A percentile compares a stretch with the other conserved stretches of the same genome.
Evolutionary conservation across 2,797 vertebrate genomes (phyloP).

Genomic region (Oreonectes daqikongensis): DNA sequence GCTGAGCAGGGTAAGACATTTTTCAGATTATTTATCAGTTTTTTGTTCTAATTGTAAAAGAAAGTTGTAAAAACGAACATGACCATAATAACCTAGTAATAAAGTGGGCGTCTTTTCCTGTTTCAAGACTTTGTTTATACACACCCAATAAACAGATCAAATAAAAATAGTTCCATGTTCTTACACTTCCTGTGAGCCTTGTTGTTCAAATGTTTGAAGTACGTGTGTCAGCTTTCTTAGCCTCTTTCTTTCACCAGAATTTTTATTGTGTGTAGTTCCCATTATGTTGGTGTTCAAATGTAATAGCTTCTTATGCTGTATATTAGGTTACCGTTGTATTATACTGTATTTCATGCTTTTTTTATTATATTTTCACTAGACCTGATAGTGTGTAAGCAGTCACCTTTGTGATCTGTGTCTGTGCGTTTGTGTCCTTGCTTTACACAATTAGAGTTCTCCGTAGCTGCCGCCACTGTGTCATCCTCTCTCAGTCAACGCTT

Average conservation of each 20-base stretch:
- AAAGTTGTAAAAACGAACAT: background rate
- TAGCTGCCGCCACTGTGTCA: conserved; percentile 67
- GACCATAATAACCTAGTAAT: background rate
- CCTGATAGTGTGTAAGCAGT: conserved; percentile 34
- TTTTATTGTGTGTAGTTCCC: conserved; percentile 1
- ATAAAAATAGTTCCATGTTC: background rate
- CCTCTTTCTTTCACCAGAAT: background rate
- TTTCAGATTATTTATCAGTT: background rate
- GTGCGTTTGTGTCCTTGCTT: conserved; percentile 35
- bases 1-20: conserved; percentile 63
- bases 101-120: background rate
- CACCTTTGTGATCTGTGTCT: conserved; percentile 50
- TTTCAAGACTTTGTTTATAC: conserved; percentile 1
- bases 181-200: background rate
- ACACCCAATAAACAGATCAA: background rate
- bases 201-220: background rate
- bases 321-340: background rate
- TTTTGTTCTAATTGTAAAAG: background rate
- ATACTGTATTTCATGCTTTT: background rate
- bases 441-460: conserved; percentile 67
- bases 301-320: background rate
- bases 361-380: no score
- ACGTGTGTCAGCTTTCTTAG: background rate
- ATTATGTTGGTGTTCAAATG: background rate
- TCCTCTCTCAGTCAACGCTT: conserved; percentile 70